A percentile compares a stretch with the other conserved stretches of the same genome.
Conservation (phyloP, 2,797 vertebrate genomes). For the Petrocephalus schoutedeni region DNA sequence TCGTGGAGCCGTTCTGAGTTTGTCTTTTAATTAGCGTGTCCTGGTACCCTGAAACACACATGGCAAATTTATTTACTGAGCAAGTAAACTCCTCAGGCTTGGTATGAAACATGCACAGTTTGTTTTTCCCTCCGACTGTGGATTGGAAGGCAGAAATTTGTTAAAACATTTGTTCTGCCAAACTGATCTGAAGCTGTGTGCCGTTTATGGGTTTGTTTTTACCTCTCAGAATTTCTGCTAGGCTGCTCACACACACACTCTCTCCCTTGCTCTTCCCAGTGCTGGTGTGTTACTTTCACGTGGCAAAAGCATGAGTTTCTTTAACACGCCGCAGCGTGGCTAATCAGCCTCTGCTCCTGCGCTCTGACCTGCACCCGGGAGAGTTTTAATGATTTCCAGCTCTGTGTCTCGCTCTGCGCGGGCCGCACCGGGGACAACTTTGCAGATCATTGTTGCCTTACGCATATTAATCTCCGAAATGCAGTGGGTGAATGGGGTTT, state of each 20-base stretch:
- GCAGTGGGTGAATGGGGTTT: constrained; percentile 35
- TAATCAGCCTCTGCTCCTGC: constrained; percentile 7
- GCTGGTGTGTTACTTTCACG: neutral
- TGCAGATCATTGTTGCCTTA: constrained; percentile 8
- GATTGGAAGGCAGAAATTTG: constrained; percentile 17
- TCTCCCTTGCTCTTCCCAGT: neutral
- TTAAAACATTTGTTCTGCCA: constrained; percentile 6
- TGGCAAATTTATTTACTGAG: constrained; percentile 49
- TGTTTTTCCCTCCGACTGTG: constrained; percentile 22
- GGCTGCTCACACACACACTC: neutral
- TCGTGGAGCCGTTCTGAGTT: constrained; percentile 35
- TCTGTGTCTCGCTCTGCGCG: neutral
- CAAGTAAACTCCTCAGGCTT: constrained; percentile 46
- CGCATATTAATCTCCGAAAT: constrained; percentile 35
- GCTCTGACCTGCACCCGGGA: neutral
- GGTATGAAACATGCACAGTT: constrained; percentile 21
- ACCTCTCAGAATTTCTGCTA: neutral
- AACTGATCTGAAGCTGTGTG: neutral
- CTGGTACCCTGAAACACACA: constrained; percentile 44
- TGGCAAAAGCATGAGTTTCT: constrained; percentile 1
- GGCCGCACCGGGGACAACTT: constrained; percentile 15
- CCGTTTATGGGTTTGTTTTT: neutral
- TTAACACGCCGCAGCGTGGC: neutral
- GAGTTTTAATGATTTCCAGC: constrained; percentile 21
- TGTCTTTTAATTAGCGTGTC: constrained; percentile 61